Base-by-base conservation (phyloP, 1,140 invertebrate genomes). In the Protaetia brevitarsis region DNA sequence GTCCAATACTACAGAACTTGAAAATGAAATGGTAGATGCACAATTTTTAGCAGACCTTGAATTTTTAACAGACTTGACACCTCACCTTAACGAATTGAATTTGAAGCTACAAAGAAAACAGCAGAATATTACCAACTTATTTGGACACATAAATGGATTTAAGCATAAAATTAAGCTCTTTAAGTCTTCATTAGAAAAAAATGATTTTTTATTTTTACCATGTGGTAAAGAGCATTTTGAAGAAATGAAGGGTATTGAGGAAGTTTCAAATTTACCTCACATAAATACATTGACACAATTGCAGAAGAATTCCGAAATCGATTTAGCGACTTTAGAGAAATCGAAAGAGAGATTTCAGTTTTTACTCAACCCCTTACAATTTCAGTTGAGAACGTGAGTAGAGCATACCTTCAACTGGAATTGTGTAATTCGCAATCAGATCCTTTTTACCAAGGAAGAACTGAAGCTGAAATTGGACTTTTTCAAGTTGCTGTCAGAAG, bases 101-200 rank as follows among this genome's bases (percentile, higher is more conserved):
- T 51, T 64, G 37, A 64, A 45, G 34, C 37, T 64, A 26, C 62
- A 64, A 51, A 37, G 60, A 13, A 34, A 37, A 63, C n/a, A 26
- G 11, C 37, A 64, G 10, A 64, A 26, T 29, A 64, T 64, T 13
- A 23, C 27, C 26, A 56, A 41, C 36, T 64, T 64, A 28, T 41
- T 21, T 64, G 34, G 36, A 27, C 13, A 64, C 27, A 11, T 41
- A 2, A 56, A 64, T 51, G 37, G 62, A 27, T 64, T 64, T 64
- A 56, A 28, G 37, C 28, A 28, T 51, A 64, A 64, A 64, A 13
- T 51, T 21, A 64, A 64, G 27, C 16, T 64, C 6, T 64, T 64
- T 37, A 64, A 64, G 74, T 34, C 26, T 13, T 19, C 30, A 34
- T 29, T 62, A 62, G 29, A 62, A 59, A 31, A 62, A 19, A 59